Evolutionary conservation across 2,888 invertebrate species (phyloP), one percentile per base, ranked within the genome.

Genomic region (Eumerus sabulonum): DNA sequence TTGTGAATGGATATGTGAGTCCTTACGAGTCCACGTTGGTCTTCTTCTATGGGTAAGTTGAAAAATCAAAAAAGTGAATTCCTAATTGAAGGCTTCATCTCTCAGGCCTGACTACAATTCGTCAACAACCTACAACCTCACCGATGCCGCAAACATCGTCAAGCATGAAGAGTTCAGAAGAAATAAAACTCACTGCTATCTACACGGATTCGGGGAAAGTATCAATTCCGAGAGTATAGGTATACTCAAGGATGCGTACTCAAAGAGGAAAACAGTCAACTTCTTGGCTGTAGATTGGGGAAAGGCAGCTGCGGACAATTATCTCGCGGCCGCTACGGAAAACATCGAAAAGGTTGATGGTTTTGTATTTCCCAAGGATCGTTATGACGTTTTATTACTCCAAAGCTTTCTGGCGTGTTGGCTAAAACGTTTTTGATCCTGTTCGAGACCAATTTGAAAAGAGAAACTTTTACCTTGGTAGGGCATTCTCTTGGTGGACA

Each of bases 141-240:
- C 70, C 0, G 70, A 79, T 19, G 70, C 79, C 13, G 40, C 38
- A 11, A 17, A 68, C 9, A 40, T 79, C 17, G 45, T 70, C 0
- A 14, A 40, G 2, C 59, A 79, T 64, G 40, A 57, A 12, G 14
- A 70, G 5, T 79, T 79, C 9, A 16, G 14, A 1, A 13, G 54
- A 5, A 51, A 47, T 9, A 40, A 90, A 11, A 91, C 90, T 1
- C 89, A 91, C 1, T 82, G 91, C 2, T 91, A 91, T 85, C 86
- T 90, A 13, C 91, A 91, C 84, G 91, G 91, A 11, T 91, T 90
- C 81, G 90, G 90, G 74, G 91, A 91, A 84, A 86, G 89, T 1
- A 90, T 90, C 1, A 87, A 89, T 38, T 89, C 90, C 60, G 90
- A 91, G 83, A 91, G 91, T 84, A 87, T 91, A 77, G 89, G 89